phyloP scores from a whole-genome alignment of 2,888 invertebrate genomes.

The Poecilus cupreus region DNA sequence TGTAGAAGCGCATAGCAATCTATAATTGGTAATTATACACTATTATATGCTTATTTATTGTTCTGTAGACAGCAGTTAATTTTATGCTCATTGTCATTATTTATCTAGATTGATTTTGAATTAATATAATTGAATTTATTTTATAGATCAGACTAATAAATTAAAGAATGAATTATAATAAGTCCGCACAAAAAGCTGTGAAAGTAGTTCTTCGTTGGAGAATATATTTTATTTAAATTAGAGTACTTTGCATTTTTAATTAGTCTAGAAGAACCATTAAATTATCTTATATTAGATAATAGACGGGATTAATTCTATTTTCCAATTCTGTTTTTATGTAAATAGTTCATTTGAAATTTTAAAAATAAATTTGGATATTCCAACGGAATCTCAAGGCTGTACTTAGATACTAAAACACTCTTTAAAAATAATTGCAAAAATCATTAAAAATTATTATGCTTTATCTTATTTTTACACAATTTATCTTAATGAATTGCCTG shows the following conservation, averaged over 20 bases:
- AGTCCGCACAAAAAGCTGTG: background rate
- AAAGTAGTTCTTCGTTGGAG: background rate
- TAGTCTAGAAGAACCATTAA: background rate
- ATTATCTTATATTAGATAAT: background rate
- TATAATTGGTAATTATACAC: too few species aligned
- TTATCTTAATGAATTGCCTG: constrained; percentile 31
- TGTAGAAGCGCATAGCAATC: too few species aligned
- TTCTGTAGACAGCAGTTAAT: too few species aligned
- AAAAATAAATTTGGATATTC: background rate
- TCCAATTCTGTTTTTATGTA: too few species aligned
- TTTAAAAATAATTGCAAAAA: constrained; percentile 11
- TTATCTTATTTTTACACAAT: constrained; percentile 29
- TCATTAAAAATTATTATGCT: background rate
- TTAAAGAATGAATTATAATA: background rate
- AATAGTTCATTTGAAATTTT: background rate
- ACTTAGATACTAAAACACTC: background rate
- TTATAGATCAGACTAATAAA: too few species aligned
- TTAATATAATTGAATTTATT: too few species aligned
- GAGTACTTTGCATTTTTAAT: constrained; percentile 16
- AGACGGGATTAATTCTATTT: too few species aligned
- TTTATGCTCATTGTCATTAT: too few species aligned
- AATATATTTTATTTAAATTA: constrained; percentile 8
- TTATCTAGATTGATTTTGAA: too few species aligned
- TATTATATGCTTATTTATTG: too few species aligned
- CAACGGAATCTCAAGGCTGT: too few species aligned